Percentiles rank a stretch among this genome's conserved stretches.
Conservation (phyloP, 2,797 vertebrate species). For the Petrocephalus schoutedeni region DNA sequence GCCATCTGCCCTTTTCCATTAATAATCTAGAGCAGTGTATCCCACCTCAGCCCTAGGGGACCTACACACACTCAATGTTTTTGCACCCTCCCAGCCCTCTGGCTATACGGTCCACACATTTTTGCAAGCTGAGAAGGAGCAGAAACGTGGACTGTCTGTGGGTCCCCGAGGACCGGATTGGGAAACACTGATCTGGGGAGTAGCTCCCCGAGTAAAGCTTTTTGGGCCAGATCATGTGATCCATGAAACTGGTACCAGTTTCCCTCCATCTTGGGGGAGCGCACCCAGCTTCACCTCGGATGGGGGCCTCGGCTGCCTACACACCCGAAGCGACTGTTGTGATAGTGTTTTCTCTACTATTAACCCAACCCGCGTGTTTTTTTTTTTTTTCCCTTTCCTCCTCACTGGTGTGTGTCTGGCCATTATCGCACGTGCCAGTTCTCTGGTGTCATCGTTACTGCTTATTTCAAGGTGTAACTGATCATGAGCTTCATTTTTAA, state of each 20-base stretch:
- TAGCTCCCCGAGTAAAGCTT: neutral
- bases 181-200: neutral
- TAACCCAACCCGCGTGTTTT: neutral
- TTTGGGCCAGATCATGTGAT: neutral
- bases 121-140: neutral
- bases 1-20: neutral
- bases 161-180: neutral
- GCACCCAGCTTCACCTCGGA: neutral
- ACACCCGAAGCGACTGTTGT: neutral
- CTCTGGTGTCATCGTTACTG: neutral
- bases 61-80: neutral
- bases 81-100: neutral
- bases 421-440: neutral
- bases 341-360: neutral
- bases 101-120: neutral
- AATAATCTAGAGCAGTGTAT: neutral
- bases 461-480: neutral
- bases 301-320: neutral
- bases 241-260: neutral
- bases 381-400: neutral
- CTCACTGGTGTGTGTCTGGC: neutral
- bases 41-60: neutral
- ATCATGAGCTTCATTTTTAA: conserved; percentile 9
- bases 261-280: neutral
- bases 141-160: neutral